Evolutionary conservation across 2,113 vertebrate genomes (phyloP), one percentile per base, ranked within the genome.

Genomic region (Anhinga anhinga): DNA sequence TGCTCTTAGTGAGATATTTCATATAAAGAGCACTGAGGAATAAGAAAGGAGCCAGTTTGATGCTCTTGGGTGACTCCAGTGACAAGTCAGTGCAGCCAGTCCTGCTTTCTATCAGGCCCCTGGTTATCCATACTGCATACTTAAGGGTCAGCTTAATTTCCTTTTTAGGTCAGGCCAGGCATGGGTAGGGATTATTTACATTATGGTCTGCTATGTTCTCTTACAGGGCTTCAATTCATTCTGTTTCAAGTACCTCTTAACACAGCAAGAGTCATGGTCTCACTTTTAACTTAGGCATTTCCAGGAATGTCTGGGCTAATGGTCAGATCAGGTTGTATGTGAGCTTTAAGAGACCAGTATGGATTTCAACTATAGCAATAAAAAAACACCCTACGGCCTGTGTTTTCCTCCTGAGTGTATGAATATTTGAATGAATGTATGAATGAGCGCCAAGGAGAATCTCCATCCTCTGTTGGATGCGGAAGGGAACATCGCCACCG

Each of bases 21-120:
- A 26, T 53, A 27, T 5, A 18, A 66, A 42, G 7, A 55, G 3
- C 19, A 27, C 15, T 0, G 0, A 73, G 13, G 5, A 78, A 55
- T 44, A 53, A 82, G 25, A 29, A n/a, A 53, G 12, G 8, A 50
- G 4, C 1, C 11, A 76, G 7, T 50, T 2, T 56, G 10, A 6
- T 27, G 16, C 15, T 44, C 15, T 70, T 47, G 19, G 9, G 8
- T 81, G 20, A 73, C 25, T 23, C 32, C 15, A 67, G 10, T 49
- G 44, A 40, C 29, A 53, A 67, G 10, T 15, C 19, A 29, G 15
- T 42, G 26, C 15, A 47, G 21, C 7, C 50, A 65, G 56, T 7
- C 14, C 16, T 38, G 9, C 16, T 66, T 63, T 55, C 40, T 38
- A 4, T 26, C 9, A 32, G 17, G 30, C 2, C 27, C 2, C 7